A percentile compares a stretch with the other conserved stretches of the same genome.
Evolutionary conservation across 2,797 vertebrate genomes (phyloP).

Genomic region (Pipistrellus pygmaeus): DNA sequence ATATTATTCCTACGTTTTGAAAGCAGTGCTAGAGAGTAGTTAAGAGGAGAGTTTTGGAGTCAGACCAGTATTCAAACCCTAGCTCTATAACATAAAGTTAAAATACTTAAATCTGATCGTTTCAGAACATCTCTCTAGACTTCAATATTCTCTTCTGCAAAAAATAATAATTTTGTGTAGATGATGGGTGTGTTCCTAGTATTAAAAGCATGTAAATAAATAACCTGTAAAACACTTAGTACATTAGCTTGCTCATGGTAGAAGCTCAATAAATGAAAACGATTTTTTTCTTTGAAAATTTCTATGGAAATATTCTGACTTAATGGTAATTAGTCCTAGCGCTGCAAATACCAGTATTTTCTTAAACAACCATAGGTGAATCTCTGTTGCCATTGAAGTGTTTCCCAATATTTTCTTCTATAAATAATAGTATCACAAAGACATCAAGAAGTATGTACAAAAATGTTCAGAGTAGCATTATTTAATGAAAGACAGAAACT

Average conservation of each 20-base stretch:
- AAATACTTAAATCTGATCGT: background rate
- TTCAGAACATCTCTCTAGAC: background rate
- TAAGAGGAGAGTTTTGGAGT: background rate
- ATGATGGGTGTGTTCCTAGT: background rate
- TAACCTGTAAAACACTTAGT: background rate
- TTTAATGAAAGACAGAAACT: background rate
- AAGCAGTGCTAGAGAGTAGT: background rate
- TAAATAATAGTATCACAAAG: background rate
- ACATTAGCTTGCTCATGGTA: background rate
- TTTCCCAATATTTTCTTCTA: background rate
- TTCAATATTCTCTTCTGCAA: background rate
- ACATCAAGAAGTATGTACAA: background rate
- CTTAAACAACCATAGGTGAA: background rate
- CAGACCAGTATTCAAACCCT: background rate
- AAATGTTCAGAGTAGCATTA: background rate
- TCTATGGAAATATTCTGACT: background rate
- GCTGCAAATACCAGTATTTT: background rate
- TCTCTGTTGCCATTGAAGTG: background rate
- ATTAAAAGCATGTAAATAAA: background rate
- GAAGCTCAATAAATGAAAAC: background rate
- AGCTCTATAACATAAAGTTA: background rate
- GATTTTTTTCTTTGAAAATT: background rate
- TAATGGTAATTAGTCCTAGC: background rate
- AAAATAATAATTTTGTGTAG: background rate
- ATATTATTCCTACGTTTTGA: background rate